Evolutionary conservation across 2,113 vertebrate genomes (phyloP).

Genomic region (Solea solea): DNA sequence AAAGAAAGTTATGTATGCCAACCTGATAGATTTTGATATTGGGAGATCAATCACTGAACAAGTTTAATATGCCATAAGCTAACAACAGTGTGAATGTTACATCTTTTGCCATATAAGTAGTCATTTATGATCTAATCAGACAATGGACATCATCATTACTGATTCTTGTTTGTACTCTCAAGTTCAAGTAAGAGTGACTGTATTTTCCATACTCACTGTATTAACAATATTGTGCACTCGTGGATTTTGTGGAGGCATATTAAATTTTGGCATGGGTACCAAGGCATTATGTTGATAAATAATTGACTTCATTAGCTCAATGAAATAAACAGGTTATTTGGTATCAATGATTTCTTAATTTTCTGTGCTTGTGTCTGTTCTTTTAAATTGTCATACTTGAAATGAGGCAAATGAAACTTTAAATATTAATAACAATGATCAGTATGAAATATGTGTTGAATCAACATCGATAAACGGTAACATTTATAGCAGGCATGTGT

Average conservation of each 20-base stretch:
- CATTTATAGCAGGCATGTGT: background rate
- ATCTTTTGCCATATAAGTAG: slow-evolving; percentile 66
- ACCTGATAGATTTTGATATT: slow-evolving; percentile 61
- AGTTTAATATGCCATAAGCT: slow-evolving; percentile 67
- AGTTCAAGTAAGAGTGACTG: slow-evolving; percentile 61
- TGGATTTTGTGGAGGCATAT: slow-evolving; percentile 67
- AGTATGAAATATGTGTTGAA: background rate
- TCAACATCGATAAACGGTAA: background rate
- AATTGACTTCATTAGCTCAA: slow-evolving; percentile 68
- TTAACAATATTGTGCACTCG: slow-evolving; percentile 75
- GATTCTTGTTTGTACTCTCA: slow-evolving; percentile 59
- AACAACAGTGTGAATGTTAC: slow-evolving; percentile 70
- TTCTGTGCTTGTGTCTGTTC: slow-evolving; percentile 4
- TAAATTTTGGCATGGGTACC: slow-evolving; percentile 69
- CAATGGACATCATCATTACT: slow-evolving; percentile 40
- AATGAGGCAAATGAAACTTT: background rate
- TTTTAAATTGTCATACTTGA: background rate
- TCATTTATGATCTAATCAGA: slow-evolving; percentile 61
- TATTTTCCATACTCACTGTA: slow-evolving; percentile 69
- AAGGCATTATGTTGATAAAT: slow-evolving; percentile 69
- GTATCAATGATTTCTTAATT: slow-evolving; percentile 36
- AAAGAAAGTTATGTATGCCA: slow-evolving; percentile 66
- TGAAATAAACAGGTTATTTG: slow-evolving; percentile 75
- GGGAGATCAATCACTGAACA: slow-evolving; percentile 73
- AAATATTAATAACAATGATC: background rate